Evolutionary conservation across 1,140 invertebrate species (phyloP).

Genomic region (Drosophila fuyamai): DNA sequence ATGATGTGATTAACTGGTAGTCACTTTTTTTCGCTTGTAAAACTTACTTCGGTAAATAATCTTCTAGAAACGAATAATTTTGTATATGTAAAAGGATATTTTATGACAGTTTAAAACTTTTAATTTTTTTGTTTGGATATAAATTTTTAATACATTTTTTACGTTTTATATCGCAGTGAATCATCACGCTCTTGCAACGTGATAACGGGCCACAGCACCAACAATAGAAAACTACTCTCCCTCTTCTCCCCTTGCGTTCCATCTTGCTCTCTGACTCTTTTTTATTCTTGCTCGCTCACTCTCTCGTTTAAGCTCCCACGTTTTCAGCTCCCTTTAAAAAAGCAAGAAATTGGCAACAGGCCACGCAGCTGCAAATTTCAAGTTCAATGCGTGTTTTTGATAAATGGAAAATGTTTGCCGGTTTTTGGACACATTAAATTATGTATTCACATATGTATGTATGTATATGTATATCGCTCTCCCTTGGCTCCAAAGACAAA

Average conservation of each 20-base stretch:
- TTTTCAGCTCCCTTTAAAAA: background rate
- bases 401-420: slow-evolving; percentile 22
- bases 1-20: too few species aligned
- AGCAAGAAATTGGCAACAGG: background rate
- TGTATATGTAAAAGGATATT: too few species aligned
- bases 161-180: slow-evolving; percentile 7
- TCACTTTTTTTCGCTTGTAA: too few species aligned
- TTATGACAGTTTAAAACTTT: too few species aligned
- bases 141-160: background rate
- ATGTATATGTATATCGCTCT: background rate
- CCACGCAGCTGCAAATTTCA: slow-evolving; percentile 33
- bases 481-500: slow-evolving; percentile 1
- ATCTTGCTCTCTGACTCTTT: background rate
- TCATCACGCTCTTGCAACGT: slow-evolving; percentile 65
- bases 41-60: too few species aligned
- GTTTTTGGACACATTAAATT: slow-evolving; percentile 33
- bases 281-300: slow-evolving; percentile 4
- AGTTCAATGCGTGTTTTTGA: slow-evolving; percentile 36
- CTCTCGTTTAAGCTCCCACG: slow-evolving; percentile 21
- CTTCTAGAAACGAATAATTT: too few species aligned
- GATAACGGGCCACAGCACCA: slow-evolving; percentile 44
- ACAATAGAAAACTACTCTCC: slow-evolving; percentile 13
- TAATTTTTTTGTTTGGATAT: background rate
- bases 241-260: background rate
- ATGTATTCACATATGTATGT: background rate